A percentile compares a stretch with the other conserved stretches of the same genome.
Conservation (phyloP, 37 sponge, comb jelly and placozoan genomes). For the Halisarca cf. caerulea region DNA sequence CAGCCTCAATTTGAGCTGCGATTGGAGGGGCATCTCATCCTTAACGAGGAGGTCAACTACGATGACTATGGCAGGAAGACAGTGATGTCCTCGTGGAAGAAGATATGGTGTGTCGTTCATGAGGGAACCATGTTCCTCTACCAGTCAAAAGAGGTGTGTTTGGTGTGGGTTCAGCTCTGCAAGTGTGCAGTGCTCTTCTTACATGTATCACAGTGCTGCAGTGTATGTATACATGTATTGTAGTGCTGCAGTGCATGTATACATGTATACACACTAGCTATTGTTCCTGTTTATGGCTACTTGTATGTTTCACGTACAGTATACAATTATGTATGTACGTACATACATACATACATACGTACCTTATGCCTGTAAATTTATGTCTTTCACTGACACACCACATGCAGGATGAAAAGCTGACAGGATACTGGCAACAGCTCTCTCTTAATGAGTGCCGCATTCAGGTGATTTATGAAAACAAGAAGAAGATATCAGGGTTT, state of each 20-base stretch:
- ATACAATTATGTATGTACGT: neutral
- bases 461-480: slow-evolving; percentile 10
- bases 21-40: slow-evolving; percentile 9
- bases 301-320: too few relatives aligned
- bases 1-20: slow-evolving; percentile 9
- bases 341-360: neutral
- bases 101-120: slow-evolving; percentile 21
- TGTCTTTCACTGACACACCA: too few relatives aligned
- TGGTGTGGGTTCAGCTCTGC: too few relatives aligned
- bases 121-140: slow-evolving; percentile 28
- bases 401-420: slow-evolving; percentile 14
- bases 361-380: neutral
- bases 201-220: too few relatives aligned
- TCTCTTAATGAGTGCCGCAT: slow-evolving; percentile 1
- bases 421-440: neutral
- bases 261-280: too few relatives aligned
- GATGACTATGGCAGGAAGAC: neutral
- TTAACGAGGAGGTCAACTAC: slow-evolving; percentile 18
- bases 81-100: slow-evolving; percentile 1
- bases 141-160: neutral
- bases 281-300: too few relatives aligned
- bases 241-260: too few relatives aligned
- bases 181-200: too few relatives aligned
- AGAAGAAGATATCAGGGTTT: slow-evolving; percentile 24
- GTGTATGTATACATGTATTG: too few relatives aligned